Conservation (phyloP, 2,888 invertebrate species). For the Spodoptera picta region DNA sequence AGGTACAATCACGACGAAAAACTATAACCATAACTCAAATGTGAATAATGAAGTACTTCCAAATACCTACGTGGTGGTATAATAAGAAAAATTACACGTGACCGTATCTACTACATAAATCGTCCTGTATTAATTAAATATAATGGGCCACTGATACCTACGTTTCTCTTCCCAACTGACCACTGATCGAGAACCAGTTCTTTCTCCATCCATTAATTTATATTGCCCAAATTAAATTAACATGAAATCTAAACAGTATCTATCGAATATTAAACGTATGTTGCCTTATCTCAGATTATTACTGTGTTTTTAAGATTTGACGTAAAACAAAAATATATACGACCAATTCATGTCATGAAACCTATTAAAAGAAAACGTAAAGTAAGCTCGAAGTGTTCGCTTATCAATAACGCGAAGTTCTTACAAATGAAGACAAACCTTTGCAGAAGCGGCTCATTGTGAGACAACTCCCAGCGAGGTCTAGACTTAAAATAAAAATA, state of each 20-base stretch:
- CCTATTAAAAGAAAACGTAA: constrained; percentile 37
- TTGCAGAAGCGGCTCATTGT: constrained; percentile 74
- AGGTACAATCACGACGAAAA: constrained; percentile 57
- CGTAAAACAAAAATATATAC: constrained; percentile 52
- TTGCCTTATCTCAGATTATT: constrained; percentile 60
- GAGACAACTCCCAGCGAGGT: constrained; percentile 70
- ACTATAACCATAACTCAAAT: constrained; percentile 75
- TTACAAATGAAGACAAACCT: constrained; percentile 73
- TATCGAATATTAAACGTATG: constrained; percentile 67
- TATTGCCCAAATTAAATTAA: constrained; percentile 82
- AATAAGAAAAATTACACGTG: constrained; percentile 77
- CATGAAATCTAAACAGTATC: constrained; percentile 76
- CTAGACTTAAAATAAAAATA: constrained; percentile 79
- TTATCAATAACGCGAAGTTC: constrained; percentile 55
- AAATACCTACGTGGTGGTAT: constrained; percentile 67
- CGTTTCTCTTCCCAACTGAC: constrained; percentile 73
- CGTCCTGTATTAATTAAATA: constrained; percentile 82
- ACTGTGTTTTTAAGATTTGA: constrained; percentile 50
- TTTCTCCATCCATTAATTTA: constrained; percentile 77
- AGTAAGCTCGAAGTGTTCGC: constrained; percentile 45
- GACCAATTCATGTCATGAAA: constrained; percentile 37
- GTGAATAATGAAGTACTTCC: constrained; percentile 68
- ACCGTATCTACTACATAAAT: constrained; percentile 76
- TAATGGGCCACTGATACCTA: constrained; percentile 75
- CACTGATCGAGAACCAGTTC: constrained; percentile 77